A percentile compares a stretch with the other conserved stretches of the same genome.
These are phyloP conservation scores for Venturia canescens DNA, from an alignment of 1,140 invertebrate species.

Conservation along the genomic window DNA sequence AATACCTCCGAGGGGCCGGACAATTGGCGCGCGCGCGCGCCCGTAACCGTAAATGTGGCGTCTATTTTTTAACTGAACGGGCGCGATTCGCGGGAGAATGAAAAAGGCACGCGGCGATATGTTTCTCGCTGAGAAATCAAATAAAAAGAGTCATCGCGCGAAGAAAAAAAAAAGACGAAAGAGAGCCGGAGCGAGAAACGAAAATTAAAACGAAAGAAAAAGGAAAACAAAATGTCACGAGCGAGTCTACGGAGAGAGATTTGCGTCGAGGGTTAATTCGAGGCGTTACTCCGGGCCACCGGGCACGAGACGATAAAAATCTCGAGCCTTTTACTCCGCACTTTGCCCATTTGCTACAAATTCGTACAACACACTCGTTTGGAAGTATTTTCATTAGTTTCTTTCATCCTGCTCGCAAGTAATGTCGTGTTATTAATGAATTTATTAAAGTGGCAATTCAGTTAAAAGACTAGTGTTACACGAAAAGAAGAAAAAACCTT, in stretches of 20 bases:
- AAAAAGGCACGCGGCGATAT: constrained; percentile 1
- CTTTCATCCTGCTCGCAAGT: background rate
- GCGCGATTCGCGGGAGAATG: background rate
- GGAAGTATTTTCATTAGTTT: background rate
- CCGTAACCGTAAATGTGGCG: background rate
- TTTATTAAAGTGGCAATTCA: constrained; percentile 3
- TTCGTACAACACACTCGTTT: background rate
- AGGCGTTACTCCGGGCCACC: constrained; percentile 9
- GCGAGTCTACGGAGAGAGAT: background rate
- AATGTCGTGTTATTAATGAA: background rate
- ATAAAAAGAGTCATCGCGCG: background rate
- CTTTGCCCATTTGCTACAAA: background rate
- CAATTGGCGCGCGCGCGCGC: constrained; percentile 1
- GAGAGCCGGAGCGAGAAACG: background rate
- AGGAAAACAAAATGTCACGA: too few relatives aligned
- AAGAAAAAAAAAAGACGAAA: background rate
- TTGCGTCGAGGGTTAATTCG: constrained; percentile 6
- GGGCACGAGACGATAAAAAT: background rate
- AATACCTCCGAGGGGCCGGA: background rate
- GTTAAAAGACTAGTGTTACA: background rate
- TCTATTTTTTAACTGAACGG: background rate
- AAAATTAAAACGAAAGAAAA: background rate
- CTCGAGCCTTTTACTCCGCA: background rate
- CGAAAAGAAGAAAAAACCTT: background rate
- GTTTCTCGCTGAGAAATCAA: background rate